A percentile compares a stretch with the other conserved stretches of the same genome.
phyloP scores from a whole-genome alignment of 2,888 invertebrate species.

The Stenolophus ochropezus region DNA sequence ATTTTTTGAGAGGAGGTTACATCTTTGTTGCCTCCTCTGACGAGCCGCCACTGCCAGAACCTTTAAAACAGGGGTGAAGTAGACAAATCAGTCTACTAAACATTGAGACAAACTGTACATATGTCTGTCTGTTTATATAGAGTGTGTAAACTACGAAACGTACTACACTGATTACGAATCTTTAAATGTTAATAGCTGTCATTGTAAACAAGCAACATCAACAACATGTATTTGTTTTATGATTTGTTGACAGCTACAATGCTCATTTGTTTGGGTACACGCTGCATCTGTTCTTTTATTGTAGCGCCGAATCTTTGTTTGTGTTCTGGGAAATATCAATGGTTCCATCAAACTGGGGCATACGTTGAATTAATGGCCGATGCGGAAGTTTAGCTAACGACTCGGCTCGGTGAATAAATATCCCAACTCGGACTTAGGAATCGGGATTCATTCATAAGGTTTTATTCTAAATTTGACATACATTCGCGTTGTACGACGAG shows the following conservation, averaged over 20 bases:
- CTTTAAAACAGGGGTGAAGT: too few species aligned
- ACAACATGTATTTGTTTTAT: neutral
- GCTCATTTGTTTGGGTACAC: neutral
- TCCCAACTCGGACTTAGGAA: neutral
- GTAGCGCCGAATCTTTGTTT: neutral
- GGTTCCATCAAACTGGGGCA: neutral
- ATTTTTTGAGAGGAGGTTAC: too few species aligned
- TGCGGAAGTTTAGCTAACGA: neutral
- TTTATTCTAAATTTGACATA: slow-evolving; percentile 4
- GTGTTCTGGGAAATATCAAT: neutral
- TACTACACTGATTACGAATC: too few species aligned
- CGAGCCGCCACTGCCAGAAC: too few species aligned
- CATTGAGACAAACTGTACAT: too few species aligned
- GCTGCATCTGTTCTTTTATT: neutral
- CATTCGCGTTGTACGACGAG: neutral
- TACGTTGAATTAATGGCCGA: neutral
- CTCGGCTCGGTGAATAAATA: neutral
- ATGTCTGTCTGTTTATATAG: too few species aligned
- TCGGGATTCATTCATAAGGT: neutral
- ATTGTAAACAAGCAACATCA: neutral
- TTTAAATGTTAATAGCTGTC: neutral
- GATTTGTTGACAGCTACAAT: neutral
- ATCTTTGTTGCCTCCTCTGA: too few species aligned
- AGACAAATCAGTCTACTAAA: too few species aligned
- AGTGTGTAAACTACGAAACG: too few species aligned